Evolutionary conservation across 2,113 vertebrate genomes (phyloP), one percentile per base, ranked within the genome.

Genomic region (Pholis gunnellus): DNA sequence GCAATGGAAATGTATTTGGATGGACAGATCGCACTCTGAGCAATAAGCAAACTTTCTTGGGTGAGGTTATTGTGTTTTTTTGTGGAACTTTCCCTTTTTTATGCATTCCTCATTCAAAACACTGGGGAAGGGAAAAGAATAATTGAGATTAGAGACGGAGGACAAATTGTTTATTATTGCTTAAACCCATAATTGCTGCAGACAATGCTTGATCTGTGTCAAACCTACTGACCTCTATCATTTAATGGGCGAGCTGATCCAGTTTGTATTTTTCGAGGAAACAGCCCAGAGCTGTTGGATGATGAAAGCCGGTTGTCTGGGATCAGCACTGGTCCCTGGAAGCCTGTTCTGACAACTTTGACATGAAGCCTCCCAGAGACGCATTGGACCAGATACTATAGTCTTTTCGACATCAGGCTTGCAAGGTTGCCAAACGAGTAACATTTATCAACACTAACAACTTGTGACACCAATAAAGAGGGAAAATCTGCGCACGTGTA

Each of bases 311-410:
- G 71, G 60, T 48, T 87, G 42, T 73, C 54, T 73, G 57, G 18
- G 56, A 46, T 74, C 68, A 79, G 68, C 77, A 14, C 6, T 60
- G 75, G 36, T 60, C 64, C 29, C 71, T 57, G 31, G 64, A 83
- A 77, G 82, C 48, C 42, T 56, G 20, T 48, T 73, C 52, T 79
- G 81, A 85, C 83, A 85, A 44, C 54, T 71, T 31, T 84, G 84
- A 81, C 66, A 86, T 42, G n/a, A 65, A 46, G 42, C 64, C 29
- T 82, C 66, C 78, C 60, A 31, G 72, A 86, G 67, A 60, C 60
- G 31, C 86, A 84, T 52, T 64, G 59, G 56, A 84, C 81, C 25
- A 75, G 44, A 68, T 31, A 60, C 9, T 73, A 74, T 38, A 25
- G 40, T 29, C 79, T 46, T 72, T 83, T 69, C 48, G 56, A 70